These are phyloP conservation scores for Vidua macroura DNA, from an alignment of 2,113 vertebrate genomes.

Conservation along the genomic window DNA sequence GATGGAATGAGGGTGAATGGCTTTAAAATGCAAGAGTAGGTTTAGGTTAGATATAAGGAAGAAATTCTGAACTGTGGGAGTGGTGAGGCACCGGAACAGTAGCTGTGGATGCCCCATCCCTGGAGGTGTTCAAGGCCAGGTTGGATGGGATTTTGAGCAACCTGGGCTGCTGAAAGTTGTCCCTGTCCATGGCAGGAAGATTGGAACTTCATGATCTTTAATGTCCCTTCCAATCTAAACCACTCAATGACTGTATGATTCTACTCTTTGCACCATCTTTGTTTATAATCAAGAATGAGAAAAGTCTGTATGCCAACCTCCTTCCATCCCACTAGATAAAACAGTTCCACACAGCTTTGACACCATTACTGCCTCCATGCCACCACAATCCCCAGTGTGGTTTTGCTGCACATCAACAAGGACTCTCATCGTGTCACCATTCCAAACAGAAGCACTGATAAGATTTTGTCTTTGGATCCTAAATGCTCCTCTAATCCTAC, in stretches of 20 bases:
- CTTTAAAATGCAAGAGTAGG: neutral
- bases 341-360: neutral
- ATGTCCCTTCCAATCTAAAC: neutral
- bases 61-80: neutral
- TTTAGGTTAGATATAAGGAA: neutral
- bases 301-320: neutral
- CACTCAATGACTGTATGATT: neutral
- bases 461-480: neutral
- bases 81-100: neutral
- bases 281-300: neutral
- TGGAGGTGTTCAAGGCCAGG: neutral
- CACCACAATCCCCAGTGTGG: neutral
- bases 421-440: accelerated
- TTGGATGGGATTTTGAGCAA: neutral
- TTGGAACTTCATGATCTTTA: neutral
- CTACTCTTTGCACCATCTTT: neutral
- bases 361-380: neutral
- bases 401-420: neutral
- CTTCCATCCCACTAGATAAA: neutral
- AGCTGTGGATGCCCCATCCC: neutral
- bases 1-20: neutral
- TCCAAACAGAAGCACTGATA: neutral
- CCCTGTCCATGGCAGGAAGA: neutral
- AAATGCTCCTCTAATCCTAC: neutral
- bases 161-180: neutral